These are phyloP conservation scores for Coccyzus lansbergi DNA, from an alignment of 2,797 vertebrate genomes.

Conservation along the genomic window DNA sequence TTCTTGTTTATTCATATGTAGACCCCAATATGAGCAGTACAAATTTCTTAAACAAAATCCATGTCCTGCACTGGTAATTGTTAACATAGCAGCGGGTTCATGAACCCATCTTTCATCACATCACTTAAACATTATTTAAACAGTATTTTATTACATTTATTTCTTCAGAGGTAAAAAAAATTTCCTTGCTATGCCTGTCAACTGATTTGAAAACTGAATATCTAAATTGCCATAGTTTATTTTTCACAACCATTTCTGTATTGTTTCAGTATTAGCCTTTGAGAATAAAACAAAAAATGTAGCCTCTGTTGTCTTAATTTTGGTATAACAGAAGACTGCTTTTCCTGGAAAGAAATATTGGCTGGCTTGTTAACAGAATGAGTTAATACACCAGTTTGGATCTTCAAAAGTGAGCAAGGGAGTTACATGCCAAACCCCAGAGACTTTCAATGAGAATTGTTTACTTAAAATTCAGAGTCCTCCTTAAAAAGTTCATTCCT, in stretches of 20 bases:
- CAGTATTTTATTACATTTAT: constrained; percentile 69
- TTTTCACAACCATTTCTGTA: constrained; percentile 38
- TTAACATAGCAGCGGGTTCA: constrained; percentile 61
- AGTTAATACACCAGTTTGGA: constrained; percentile 8
- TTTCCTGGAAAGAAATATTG: constrained; percentile 37
- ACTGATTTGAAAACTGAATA: constrained; percentile 65
- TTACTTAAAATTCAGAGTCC: constrained; percentile 46
- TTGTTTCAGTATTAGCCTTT: constrained; percentile 33
- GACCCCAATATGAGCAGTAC: constrained; percentile 45
- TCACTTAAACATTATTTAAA: constrained; percentile 71
- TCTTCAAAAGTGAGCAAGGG: constrained; percentile 35
- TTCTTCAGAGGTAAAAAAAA: constrained; percentile 64
- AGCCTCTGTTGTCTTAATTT: constrained; percentile 43
- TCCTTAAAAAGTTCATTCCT: constrained; percentile 50
- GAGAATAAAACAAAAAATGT: constrained; percentile 19
- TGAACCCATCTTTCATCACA: constrained; percentile 68
- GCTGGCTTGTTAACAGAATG: neutral
- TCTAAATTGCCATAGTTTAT: constrained; percentile 52
- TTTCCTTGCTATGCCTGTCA: constrained; percentile 62
- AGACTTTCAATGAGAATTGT: constrained; percentile 39
- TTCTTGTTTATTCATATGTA: constrained; percentile 42
- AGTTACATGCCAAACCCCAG: neutral
- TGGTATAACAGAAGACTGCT: neutral
- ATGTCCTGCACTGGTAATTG: constrained; percentile 43
- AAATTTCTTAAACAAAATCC: constrained; percentile 66